These are phyloP conservation scores for Acanthosepion lycidas DNA, from an alignment of 2,888 invertebrate species.

Conservation along the genomic window DNA sequence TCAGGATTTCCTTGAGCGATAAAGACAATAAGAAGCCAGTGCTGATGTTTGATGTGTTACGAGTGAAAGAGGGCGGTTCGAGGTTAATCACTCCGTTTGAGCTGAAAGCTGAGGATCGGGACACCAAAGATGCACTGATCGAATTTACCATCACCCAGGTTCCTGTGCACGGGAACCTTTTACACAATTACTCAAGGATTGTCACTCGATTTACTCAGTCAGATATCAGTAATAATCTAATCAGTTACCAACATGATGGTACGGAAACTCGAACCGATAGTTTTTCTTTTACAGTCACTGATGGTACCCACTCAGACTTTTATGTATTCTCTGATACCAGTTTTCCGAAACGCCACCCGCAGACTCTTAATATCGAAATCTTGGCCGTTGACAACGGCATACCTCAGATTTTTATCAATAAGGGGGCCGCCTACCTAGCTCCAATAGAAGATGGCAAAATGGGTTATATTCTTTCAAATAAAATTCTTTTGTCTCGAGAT, in stretches of 20 bases:
- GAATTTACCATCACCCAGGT: constrained; percentile 69
- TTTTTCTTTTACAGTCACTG: constrained; percentile 72
- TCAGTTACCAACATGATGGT: constrained; percentile 75
- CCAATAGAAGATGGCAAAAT: constrained; percentile 59
- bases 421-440: constrained; percentile 66
- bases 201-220: constrained; percentile 70
- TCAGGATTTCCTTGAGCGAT: constrained; percentile 72
- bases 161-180: constrained; percentile 71
- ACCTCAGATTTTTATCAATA: constrained; percentile 69
- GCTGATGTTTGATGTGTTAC: constrained; percentile 68
- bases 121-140: constrained; percentile 68
- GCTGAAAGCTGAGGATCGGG: constrained; percentile 71
- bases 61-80: constrained; percentile 70
- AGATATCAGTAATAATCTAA: constrained; percentile 70
- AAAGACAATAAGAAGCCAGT: constrained; percentile 74
- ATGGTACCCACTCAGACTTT: constrained; percentile 73
- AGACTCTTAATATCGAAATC: constrained; percentile 70
- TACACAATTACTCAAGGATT: constrained; percentile 64
- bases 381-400: constrained; percentile 72
- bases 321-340: constrained; percentile 70
- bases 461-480: constrained; percentile 67
- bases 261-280: constrained; percentile 71
- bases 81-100: constrained; percentile 74
- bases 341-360: constrained; percentile 66
- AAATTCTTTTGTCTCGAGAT: constrained; percentile 68